phyloP scores from a whole-genome alignment of 2,797 vertebrate species.

The Gallinago nigripennis region DNA sequence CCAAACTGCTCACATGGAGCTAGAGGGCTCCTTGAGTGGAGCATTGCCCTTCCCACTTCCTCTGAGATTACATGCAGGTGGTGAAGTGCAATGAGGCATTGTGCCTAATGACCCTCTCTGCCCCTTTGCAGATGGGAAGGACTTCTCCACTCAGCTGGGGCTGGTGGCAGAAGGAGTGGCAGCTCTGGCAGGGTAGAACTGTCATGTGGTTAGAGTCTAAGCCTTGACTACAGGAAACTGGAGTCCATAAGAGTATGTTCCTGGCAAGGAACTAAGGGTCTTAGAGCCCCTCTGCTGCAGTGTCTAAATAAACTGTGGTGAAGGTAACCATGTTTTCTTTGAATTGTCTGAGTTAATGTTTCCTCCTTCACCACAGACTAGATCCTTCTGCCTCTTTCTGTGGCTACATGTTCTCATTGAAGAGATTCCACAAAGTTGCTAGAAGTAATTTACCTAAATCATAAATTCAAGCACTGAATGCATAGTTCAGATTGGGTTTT shows the following conservation, averaged over 20 bases:
- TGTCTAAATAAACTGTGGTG: neutral
- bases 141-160: neutral
- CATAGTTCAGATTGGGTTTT: neutral
- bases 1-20: neutral
- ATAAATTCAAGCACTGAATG: neutral
- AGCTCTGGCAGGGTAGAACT: neutral
- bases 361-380: neutral
- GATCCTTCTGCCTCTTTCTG: neutral
- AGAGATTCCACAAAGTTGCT: neutral
- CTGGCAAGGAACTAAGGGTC: neutral
- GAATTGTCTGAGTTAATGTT: neutral
- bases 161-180: neutral
- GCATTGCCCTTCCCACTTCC: neutral
- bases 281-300: neutral
- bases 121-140: neutral
- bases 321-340: neutral
- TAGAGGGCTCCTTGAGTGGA: neutral
- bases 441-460: neutral
- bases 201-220: neutral
- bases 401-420: neutral
- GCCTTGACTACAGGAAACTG: neutral
- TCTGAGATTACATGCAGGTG: neutral
- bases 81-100: neutral
- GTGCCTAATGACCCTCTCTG: neutral
- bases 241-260: neutral